phyloP scores from a whole-genome alignment of 2,113 vertebrate genomes.

The Neopipo cinnamomea region DNA sequence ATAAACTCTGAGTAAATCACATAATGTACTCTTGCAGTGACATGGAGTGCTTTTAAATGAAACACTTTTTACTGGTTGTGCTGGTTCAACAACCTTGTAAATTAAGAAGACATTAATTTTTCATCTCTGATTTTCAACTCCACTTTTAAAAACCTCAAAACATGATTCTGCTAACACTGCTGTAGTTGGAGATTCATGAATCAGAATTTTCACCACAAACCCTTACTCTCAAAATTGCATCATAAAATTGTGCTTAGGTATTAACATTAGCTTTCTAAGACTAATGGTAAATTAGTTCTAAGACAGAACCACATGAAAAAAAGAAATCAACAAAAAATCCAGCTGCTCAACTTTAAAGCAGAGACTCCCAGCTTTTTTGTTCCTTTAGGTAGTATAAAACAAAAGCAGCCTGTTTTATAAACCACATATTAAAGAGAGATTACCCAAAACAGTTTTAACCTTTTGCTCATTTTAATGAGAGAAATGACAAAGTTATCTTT shows the following conservation, averaged over 20 bases:
- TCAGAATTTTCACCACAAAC: background rate
- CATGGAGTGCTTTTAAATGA: background rate
- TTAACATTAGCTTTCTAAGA: background rate
- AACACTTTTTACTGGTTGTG: background rate
- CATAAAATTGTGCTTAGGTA: background rate
- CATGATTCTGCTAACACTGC: rapidly evolving
- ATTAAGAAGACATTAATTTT: background rate
- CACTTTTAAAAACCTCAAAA: background rate
- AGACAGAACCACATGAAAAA: background rate
- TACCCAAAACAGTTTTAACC: background rate
- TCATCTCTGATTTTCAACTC: background rate
- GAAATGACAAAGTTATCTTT: background rate
- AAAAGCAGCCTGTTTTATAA: background rate
- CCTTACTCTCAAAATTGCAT: background rate
- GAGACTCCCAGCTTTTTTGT: background rate
- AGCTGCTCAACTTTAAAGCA: background rate
- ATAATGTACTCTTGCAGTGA: background rate
- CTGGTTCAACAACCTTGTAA: background rate
- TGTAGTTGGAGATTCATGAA: background rate
- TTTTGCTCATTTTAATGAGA: background rate
- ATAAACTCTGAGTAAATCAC: background rate
- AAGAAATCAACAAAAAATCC: background rate
- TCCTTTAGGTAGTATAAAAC: background rate
- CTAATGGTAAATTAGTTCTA: background rate
- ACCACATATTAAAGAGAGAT: background rate